These are phyloP conservation scores for Itoplectis maculator DNA, from an alignment of 2,888 invertebrate genomes.

Conservation along the genomic window DNA sequence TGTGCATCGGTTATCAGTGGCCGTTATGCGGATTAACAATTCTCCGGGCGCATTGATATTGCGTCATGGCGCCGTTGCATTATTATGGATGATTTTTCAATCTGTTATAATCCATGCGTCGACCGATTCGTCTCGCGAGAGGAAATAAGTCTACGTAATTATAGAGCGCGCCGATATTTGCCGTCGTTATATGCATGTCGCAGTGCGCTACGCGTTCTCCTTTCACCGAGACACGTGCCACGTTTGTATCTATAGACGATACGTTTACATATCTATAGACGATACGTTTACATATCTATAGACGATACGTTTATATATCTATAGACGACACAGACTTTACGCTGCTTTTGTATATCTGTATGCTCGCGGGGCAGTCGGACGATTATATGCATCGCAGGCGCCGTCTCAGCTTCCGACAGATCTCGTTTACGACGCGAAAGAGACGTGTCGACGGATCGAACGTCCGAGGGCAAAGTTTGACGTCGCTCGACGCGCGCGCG, in stretches of 20 bases:
- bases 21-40: constrained; percentile 61
- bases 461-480: constrained; percentile 32
- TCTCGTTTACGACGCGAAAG: constrained; percentile 1
- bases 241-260: neutral
- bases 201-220: constrained; percentile 43
- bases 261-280: neutral
- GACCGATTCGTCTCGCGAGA: constrained; percentile 52
- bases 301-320: neutral
- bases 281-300: too few species aligned
- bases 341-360: too few species aligned
- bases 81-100: constrained; percentile 56
- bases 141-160: constrained; percentile 59
- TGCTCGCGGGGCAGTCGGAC: constrained; percentile 17
- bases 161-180: constrained; percentile 48
- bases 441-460: constrained; percentile 4
- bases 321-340: too few species aligned
- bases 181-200: constrained; percentile 31
- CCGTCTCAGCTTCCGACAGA: constrained; percentile 17
- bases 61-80: constrained; percentile 58
- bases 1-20: constrained; percentile 36
- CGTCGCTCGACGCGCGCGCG: neutral
- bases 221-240: constrained; percentile 49
- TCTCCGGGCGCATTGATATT: constrained; percentile 47
- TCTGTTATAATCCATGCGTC: constrained; percentile 15
- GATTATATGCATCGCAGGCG: constrained; percentile 30